Evolutionary conservation across 2,113 vertebrate genomes (phyloP).

Genomic region (Fregata magnificens): DNA sequence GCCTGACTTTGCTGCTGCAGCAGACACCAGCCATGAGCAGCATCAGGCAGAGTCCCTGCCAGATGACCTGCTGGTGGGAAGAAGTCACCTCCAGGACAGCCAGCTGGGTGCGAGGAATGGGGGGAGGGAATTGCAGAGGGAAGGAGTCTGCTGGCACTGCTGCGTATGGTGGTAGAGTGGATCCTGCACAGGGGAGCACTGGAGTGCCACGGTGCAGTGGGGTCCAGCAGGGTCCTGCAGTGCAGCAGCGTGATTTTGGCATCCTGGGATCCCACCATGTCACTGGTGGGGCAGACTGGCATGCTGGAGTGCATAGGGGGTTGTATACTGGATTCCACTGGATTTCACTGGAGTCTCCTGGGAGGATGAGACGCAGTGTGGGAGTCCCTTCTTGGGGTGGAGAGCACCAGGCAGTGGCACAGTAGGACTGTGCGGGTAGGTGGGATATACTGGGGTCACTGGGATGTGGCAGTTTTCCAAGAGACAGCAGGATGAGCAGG

Average conservation of each 20-base stretch:
- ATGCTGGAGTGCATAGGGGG: background rate
- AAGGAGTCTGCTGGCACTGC: background rate
- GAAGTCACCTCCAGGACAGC: background rate
- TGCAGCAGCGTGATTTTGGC: background rate
- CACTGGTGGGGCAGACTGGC: background rate
- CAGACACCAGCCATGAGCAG: background rate
- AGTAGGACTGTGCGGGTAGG: background rate
- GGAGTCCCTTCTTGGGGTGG: background rate
- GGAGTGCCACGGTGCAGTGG: background rate
- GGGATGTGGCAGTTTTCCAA: background rate
- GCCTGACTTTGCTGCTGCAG: background rate
- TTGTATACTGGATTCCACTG: background rate
- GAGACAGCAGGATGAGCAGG: background rate
- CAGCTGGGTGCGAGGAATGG: background rate
- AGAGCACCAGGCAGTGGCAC: background rate
- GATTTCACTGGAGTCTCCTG: background rate
- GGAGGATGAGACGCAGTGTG: accelerated
- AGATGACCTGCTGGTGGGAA: background rate
- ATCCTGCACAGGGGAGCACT: background rate
- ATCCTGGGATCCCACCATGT: background rate
- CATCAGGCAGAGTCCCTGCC: background rate
- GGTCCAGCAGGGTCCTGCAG: background rate
- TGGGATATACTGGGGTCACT: background rate
- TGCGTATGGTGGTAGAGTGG: accelerated
- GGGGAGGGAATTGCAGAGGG: background rate